Base-by-base conservation (phyloP, 2,888 invertebrate genomes). In the Bombylius major region DNA sequence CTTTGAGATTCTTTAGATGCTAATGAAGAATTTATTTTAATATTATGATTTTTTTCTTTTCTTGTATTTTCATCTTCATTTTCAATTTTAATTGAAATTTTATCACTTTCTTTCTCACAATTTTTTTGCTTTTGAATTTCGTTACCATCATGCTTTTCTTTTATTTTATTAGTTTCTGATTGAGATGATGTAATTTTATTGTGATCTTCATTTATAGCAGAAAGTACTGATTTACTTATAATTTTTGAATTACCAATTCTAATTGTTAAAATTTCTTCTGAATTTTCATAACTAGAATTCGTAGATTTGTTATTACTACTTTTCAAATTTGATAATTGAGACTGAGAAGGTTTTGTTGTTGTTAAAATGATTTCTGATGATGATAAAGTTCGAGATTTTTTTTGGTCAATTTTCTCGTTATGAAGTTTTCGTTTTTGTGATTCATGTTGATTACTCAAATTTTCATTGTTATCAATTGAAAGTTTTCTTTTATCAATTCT, bases 401-500 rank as follows among this genome's bases (percentile, higher is more conserved):
- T 1, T 23, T 23, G 23, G 3, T 23, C 23, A 23, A 23, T 23
- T 23, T 54, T 52, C 32, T 46, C 48, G 9, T 52, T 54, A 45
- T 56, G 52, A 1, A 52, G 2, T 45, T 54, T 54, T 6, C 5
- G 36, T 50, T 52, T 56, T 45, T 54, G 56, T 33, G 48, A 12
- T 49, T 51, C 54, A 6, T 36, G 12, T 13, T 23, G 47, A 23
- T 45, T 14, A 4, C 2, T n/a, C 23, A 33, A 23, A 23, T 23
- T 23, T 23, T 23, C 23, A 23, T 23, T 23, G 23, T 52, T 51
- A 45, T 59, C 59, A 39, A 53, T 31, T 4, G 56, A 59, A 7
- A 50, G 51, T 36, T 56, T 59, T 36, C 59, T n/a, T 50, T 59
- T 54, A 33, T 50, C 39, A 42, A 34, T 45, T 50, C 39, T n/a